Evolutionary conservation across 2,888 invertebrate species (phyloP), one percentile per base, ranked within the genome.

Genomic region (Gisinianus flammeolus): DNA sequence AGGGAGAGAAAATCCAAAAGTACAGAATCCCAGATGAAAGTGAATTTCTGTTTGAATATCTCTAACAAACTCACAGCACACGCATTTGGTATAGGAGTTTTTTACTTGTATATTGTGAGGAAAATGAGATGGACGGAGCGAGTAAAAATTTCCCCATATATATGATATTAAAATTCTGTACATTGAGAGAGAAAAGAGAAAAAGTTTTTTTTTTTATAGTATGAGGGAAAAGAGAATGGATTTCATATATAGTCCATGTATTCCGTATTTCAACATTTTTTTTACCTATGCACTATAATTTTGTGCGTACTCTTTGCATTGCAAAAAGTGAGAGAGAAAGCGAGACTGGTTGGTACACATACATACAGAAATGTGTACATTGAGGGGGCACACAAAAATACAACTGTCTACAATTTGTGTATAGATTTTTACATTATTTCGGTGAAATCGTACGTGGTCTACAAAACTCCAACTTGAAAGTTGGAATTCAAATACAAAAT

Each of bases 21-120:
- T 16, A n/a, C 19, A n/a, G 54, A n/a, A n/a, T n/a, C 4, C n/a
- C 19, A n/a, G n/a, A 16, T 54, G n/a, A 16, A 54, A 54, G 54
- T n/a, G 54, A 54, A 54, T 54, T 54, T n/a, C 4, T 54, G 54
- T 54, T 54, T 54, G 54, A 54, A 54, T 54, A n/a, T 54, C 54
- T 54, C 54, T 54, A 54, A 54, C 54, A 54, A 54, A 54, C 54
- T n/a, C 16, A 54, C n/a, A 54, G 19, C 54, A n/a, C 54, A 54
- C 54, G 16, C 54, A 5, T n/a, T n/a, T 54, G n/a, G 19, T n/a
- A 5, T 6, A 10, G 16, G 8, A 54, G 16, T 3, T n/a, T n/a
- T 54, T 3, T 54, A 54, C 54, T 5, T 54, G 54, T 54, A n/a
- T 44, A 16, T 44, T 10, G 44, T 44, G 44, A 6, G 8, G 44